A percentile compares a stretch with the other conserved stretches of the same genome.
Evolutionary conservation across 2,888 invertebrate species (phyloP).

Genomic region (Dromius quadrimaculatus): DNA sequence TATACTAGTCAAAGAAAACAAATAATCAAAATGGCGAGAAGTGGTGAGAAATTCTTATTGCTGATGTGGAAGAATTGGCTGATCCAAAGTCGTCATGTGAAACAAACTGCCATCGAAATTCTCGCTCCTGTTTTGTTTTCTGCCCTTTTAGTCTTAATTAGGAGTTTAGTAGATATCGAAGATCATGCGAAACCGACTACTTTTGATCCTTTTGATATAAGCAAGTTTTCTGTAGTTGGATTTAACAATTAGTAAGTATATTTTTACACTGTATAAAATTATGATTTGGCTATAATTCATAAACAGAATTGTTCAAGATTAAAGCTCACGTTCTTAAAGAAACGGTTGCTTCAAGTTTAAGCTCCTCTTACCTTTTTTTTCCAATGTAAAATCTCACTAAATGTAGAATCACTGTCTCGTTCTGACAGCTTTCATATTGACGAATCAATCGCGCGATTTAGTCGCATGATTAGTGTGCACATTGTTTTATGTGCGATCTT

Average conservation of each 20-base stretch:
- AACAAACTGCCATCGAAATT: constrained; percentile 77
- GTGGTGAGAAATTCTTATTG: constrained; percentile 73
- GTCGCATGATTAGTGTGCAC: too few relatives aligned
- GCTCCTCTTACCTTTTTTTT: background rate
- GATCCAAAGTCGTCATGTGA: constrained; percentile 79
- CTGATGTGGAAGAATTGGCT: constrained; percentile 88
- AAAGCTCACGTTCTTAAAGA: background rate
- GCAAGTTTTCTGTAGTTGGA: background rate
- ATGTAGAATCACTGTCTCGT: too few relatives aligned
- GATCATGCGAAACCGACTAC: constrained; percentile 60
- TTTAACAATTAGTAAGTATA: background rate
- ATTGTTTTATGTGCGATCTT: too few relatives aligned
- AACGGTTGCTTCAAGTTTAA: background rate
- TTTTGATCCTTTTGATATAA: constrained; percentile 60
- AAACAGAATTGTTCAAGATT: too few relatives aligned
- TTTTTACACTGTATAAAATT: too few relatives aligned
- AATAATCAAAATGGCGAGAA: constrained; percentile 8
- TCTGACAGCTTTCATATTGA: too few relatives aligned
- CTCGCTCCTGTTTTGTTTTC: constrained; percentile 76
- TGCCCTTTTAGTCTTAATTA: constrained; percentile 76
- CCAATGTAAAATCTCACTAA: background rate
- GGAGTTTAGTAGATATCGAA: constrained; percentile 75
- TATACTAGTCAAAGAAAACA: too few relatives aligned
- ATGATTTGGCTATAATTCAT: too few relatives aligned
- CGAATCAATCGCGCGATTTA: too few relatives aligned